Percentiles rank a stretch among this genome's conserved stretches.
phyloP scores from a whole-genome alignment of 2,797 vertebrate genomes.

The Ptychobarbus kaznakovi region DNA sequence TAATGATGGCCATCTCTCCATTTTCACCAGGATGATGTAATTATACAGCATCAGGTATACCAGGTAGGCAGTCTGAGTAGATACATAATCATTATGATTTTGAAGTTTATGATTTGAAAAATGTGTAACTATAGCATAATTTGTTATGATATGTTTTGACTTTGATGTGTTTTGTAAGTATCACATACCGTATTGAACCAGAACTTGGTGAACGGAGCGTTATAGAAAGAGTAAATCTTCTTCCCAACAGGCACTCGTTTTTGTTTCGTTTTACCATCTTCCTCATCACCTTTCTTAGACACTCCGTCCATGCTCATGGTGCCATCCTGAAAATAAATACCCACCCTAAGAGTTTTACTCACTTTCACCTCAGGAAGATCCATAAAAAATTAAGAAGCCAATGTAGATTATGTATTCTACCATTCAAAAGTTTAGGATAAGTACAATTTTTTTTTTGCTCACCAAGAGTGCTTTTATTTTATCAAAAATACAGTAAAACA shows the following conservation, averaged over 20 bases:
- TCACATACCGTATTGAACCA: slow-evolving; percentile 96
- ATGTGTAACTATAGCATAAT: too few relatives aligned
- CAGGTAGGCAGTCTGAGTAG: slow-evolving; percentile 88
- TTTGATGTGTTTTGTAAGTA: too few relatives aligned
- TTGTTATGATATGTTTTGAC: too few relatives aligned
- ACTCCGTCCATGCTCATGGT: slow-evolving; percentile 76
- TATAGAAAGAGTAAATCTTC: slow-evolving; percentile 95
- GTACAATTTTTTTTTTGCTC: neutral
- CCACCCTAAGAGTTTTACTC: neutral
- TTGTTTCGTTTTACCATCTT: slow-evolving; percentile 86
- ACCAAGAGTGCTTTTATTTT: neutral
- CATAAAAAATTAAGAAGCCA: neutral
- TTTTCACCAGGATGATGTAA: slow-evolving; percentile 95
- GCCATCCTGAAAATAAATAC: slow-evolving; percentile 77
- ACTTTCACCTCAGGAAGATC: neutral
- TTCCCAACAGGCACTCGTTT: slow-evolving; percentile 88
- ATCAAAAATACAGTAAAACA: neutral
- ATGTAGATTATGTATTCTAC: neutral
- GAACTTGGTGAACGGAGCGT: slow-evolving; percentile 97
- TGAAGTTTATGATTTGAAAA: too few relatives aligned
- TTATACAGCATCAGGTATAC: slow-evolving; percentile 95
- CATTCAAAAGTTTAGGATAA: neutral
- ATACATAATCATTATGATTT: neutral
- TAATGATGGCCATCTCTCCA: slow-evolving; percentile 92
- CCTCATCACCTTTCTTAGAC: slow-evolving; percentile 93